A percentile compares a stretch with the other conserved stretches of the same genome.
Evolutionary conservation across 2,888 invertebrate species (phyloP).

Genomic region (Amiota mariae): DNA sequence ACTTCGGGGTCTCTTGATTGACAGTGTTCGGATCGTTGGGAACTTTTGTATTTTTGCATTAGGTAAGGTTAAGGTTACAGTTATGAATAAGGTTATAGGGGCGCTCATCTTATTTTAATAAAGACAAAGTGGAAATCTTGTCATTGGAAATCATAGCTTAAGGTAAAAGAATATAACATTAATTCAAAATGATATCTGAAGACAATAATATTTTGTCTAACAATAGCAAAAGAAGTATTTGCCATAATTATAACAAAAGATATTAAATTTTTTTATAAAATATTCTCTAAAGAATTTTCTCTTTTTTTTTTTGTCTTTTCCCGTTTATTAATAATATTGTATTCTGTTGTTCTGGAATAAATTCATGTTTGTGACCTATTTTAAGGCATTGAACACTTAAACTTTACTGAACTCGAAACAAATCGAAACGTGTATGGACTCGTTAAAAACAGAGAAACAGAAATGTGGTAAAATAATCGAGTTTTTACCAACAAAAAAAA

Average conservation of each 20-base stretch:
- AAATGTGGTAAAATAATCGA: conserved; percentile 1
- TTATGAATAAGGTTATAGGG: too few species aligned
- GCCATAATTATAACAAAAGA: too few species aligned
- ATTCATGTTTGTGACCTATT: conserved; percentile 27
- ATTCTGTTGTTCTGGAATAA: neutral
- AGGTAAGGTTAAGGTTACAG: too few species aligned
- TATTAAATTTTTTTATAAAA: too few species aligned
- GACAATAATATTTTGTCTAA: too few species aligned
- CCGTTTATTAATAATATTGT: neutral
- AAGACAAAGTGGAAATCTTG: neutral
- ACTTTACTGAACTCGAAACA: neutral
- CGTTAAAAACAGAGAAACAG: conserved; percentile 3
- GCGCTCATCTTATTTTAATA: neutral
- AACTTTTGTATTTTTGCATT: too few species aligned
- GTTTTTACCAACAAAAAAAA: neutral
- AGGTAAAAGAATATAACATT: neutral
- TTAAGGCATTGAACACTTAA: conserved; percentile 14
- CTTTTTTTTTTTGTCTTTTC: too few species aligned
- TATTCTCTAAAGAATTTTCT: too few species aligned
- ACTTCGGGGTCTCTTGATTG: too few species aligned
- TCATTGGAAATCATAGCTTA: neutral
- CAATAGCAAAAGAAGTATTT: too few species aligned
- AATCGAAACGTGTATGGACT: conserved; percentile 28
- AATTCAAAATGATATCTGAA: too few species aligned
- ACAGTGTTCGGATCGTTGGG: too few species aligned